Evolutionary conservation across 2,797 vertebrate genomes (phyloP).

Genomic region (Sebastiscus albofasciatus): DNA sequence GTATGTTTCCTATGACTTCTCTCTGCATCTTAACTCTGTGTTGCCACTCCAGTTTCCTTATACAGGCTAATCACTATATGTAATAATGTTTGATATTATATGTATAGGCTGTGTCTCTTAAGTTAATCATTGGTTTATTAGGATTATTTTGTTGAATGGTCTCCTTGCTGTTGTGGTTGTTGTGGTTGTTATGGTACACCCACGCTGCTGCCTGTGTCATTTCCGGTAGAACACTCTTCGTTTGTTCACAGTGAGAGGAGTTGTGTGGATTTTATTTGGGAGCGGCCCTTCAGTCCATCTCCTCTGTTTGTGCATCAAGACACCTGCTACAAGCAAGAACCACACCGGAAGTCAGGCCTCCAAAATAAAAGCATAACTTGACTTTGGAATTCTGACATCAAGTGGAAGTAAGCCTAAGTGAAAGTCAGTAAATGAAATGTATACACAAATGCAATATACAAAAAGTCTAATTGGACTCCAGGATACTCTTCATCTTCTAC

Average conservation of each 20-base stretch:
- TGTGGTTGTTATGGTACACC: background rate
- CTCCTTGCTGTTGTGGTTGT: background rate
- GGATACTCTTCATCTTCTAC: too few relatives aligned
- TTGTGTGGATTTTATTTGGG: constrained; percentile 45
- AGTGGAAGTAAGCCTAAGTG: background rate
- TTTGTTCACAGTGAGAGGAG: constrained; percentile 21
- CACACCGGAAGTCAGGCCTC: background rate
- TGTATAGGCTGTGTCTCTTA: background rate
- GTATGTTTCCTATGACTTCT: background rate
- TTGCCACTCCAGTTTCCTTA: too few relatives aligned
- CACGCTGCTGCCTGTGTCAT: constrained; percentile 35
- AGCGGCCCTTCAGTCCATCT: constrained; percentile 36
- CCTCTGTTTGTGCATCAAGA: background rate
- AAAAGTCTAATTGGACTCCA: too few relatives aligned
- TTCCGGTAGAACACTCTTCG: constrained; percentile 37
- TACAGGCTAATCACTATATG: too few relatives aligned
- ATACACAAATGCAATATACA: background rate
- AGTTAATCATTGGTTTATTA: background rate
- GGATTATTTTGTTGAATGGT: background rate
- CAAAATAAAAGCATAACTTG: constrained; percentile 31
- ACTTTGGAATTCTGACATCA: background rate
- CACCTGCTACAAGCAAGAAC: background rate
- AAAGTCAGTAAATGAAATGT: background rate
- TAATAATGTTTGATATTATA: background rate
- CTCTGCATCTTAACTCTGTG: too few relatives aligned